A percentile compares a stretch with the other conserved stretches of the same genome.
phyloP scores from a whole-genome alignment of 1,140 invertebrate genomes.

The Hycleus phaleratus region DNA sequence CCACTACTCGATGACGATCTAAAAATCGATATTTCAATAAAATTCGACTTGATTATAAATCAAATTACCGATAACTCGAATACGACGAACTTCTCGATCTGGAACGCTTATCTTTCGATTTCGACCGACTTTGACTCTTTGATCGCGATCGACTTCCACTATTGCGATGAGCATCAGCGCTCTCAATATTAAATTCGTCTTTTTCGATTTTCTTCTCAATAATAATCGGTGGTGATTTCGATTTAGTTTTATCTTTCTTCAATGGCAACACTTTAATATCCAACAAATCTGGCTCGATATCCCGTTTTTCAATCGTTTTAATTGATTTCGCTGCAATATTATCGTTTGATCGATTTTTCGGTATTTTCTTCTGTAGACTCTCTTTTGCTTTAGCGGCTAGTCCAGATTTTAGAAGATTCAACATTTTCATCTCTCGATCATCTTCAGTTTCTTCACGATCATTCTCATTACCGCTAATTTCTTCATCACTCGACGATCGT shows the following conservation, averaged over 20 bases:
- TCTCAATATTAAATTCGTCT: slow-evolving; percentile 23
- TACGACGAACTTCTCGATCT: slow-evolving; percentile 40
- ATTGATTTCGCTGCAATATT: background rate
- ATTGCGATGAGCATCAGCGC: background rate
- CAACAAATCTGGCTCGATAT: slow-evolving; percentile 31
- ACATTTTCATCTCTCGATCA: slow-evolving; percentile 51
- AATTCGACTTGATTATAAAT: background rate
- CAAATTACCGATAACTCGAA: slow-evolving; percentile 37
- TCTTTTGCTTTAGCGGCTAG: slow-evolving; percentile 57
- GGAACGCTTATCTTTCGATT: slow-evolving; percentile 19
- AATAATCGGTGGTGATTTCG: background rate
- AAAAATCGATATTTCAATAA: background rate
- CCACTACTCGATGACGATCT: slow-evolving; percentile 42
- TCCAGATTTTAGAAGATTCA: slow-evolving; percentile 53
- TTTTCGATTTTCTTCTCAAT: slow-evolving; percentile 19
- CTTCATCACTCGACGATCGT: slow-evolving; percentile 51
- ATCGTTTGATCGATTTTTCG: slow-evolving; percentile 23
- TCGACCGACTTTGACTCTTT: slow-evolving; percentile 10
- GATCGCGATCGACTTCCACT: slow-evolving; percentile 27
- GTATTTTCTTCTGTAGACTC: slow-evolving; percentile 45
- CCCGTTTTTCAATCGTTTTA: slow-evolving; percentile 17
- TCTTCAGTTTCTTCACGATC: slow-evolving; percentile 40
- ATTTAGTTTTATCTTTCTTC: slow-evolving; percentile 20
- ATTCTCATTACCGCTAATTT: slow-evolving; percentile 49
- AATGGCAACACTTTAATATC: slow-evolving; percentile 35